Evolutionary conservation across 64 coral and sea anemone species (phyloP).

Genomic region (Dendronephthya gigantea): DNA sequence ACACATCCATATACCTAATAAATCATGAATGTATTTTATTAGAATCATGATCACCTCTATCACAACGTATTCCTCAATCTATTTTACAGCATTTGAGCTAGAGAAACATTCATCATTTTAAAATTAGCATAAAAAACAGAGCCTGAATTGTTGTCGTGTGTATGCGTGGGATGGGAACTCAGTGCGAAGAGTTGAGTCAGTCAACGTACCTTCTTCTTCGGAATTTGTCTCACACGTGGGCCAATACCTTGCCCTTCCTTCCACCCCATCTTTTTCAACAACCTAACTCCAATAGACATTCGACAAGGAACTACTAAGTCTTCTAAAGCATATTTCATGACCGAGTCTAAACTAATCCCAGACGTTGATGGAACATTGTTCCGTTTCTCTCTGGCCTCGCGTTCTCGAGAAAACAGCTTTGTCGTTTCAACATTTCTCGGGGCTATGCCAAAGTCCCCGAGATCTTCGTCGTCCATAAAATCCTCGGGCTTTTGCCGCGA

Average conservation of each 20-base stretch:
- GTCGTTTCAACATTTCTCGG: constrained; percentile 70
- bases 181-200: not conserved
- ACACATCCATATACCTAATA: constrained; percentile 77
- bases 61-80: no score
- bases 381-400: constrained; percentile 1
- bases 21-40: not conserved
- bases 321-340: constrained; percentile 42
- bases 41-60: no score
- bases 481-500: constrained; percentile 72
- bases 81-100: no score
- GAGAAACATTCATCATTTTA: no score
- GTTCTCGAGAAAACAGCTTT: constrained; percentile 42
- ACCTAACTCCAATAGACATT: constrained; percentile 67
- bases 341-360: constrained; percentile 1
- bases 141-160: no score
- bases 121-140: no score
- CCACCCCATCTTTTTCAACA: constrained; percentile 95
- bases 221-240: constrained; percentile 49
- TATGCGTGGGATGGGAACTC: no score
- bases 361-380: not conserved
- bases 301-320: constrained; percentile 64
- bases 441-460: constrained; percentile 89
- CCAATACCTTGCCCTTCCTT: constrained; percentile 93
- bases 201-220: constrained; percentile 58
- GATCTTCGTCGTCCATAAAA: constrained; percentile 97